Evolutionary conservation across 2,888 invertebrate species (phyloP).

Genomic region (Drosophila neotestacea): DNA sequence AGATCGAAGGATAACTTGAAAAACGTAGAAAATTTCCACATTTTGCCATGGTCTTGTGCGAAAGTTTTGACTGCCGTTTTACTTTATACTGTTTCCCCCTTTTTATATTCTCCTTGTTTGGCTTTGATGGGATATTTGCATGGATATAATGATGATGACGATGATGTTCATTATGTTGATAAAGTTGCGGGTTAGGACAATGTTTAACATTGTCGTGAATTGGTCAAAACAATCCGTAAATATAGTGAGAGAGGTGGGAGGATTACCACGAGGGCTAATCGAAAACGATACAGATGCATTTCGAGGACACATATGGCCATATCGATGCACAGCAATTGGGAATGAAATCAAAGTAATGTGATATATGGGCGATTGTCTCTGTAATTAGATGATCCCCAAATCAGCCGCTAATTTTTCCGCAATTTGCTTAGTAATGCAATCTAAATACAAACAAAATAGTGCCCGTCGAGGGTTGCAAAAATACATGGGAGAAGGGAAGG

Average conservation of each 20-base stretch:
- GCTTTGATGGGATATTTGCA: constrained; percentile 39
- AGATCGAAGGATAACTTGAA: constrained; percentile 25
- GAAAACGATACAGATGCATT: constrained; percentile 71
- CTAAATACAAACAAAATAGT: constrained; percentile 82
- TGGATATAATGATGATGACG: constrained; percentile 20
- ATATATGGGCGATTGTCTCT: constrained; percentile 63
- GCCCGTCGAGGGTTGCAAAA: constrained; percentile 43
- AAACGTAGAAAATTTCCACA: constrained; percentile 24
- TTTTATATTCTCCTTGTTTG: constrained; percentile 3
- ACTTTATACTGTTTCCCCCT: constrained; percentile 13
- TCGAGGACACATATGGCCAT: constrained; percentile 61
- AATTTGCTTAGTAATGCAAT: constrained; percentile 86
- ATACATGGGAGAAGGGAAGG: background rate
- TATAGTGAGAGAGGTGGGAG: background rate
- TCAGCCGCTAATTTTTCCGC: constrained; percentile 86
- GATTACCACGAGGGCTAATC: constrained; percentile 27
- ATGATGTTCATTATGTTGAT: constrained; percentile 5
- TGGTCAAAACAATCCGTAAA: constrained; percentile 11
- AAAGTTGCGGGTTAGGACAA: constrained; percentile 6
- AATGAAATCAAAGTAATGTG: constrained; percentile 67
- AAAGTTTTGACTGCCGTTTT: constrained; percentile 45
- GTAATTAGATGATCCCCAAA: constrained; percentile 85
- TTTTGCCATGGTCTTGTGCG: constrained; percentile 24
- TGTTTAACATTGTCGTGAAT: constrained; percentile 13
- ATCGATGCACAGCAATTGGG: constrained; percentile 19